These are phyloP conservation scores for Dasyurus viverrinus DNA, from an alignment of 2,113 vertebrate genomes.

Conservation along the genomic window DNA sequence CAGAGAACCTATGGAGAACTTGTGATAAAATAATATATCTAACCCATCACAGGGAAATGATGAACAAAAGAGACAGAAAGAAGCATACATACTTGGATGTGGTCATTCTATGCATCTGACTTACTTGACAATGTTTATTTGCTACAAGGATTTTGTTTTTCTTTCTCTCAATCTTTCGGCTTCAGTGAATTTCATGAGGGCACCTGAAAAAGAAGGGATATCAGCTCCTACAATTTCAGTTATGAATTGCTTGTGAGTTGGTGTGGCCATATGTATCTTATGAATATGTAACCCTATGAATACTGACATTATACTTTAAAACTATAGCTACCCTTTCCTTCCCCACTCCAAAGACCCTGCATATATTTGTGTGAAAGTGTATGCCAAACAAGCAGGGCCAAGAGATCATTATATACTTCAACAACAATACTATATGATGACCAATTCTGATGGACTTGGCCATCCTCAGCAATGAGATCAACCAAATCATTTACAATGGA, in stretches of 20 bases:
- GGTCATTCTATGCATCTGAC: not conserved
- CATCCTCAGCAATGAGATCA: too few species aligned
- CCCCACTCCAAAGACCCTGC: too few species aligned
- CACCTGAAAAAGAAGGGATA: too few species aligned
- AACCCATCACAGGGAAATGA: not conserved
- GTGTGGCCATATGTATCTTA: not conserved
- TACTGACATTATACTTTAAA: not conserved
- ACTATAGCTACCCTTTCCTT: not conserved
- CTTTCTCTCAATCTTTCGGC: not conserved
- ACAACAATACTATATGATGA: too few species aligned
- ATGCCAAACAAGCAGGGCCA: too few species aligned
- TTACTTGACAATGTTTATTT: not conserved
- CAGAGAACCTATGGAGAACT: not conserved
- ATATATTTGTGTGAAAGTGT: too few species aligned
- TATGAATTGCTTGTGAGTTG: not conserved
- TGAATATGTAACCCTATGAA: not conserved
- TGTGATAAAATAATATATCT: not conserved
- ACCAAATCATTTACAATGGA: too few species aligned
- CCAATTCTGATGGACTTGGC: too few species aligned
- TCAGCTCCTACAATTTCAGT: not conserved
- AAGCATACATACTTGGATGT: too few species aligned
- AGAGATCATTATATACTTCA: too few species aligned
- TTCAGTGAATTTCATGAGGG: too few species aligned
- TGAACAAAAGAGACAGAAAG: not conserved
- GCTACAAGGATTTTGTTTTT: too few species aligned